Evolutionary conservation across 2,797 vertebrate genomes (phyloP).

Genomic region (Catostomus latipinnis): DNA sequence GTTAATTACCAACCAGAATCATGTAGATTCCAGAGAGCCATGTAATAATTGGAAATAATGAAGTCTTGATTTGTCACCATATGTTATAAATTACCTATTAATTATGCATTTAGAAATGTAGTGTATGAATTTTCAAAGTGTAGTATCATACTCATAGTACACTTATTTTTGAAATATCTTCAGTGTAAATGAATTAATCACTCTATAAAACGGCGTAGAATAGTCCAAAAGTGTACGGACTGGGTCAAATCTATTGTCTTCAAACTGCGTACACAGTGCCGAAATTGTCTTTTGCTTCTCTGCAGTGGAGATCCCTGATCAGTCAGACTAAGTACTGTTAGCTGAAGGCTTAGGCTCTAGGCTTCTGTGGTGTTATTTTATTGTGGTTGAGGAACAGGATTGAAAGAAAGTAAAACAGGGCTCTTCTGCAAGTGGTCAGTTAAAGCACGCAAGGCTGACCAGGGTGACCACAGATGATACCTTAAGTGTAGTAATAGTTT

Average conservation of each 20-base stretch:
- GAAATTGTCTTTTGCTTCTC: background rate
- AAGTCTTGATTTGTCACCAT: background rate
- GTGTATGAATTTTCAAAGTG: too few species aligned
- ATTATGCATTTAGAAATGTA: too few species aligned
- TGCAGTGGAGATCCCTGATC: background rate
- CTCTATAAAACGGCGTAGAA: too few species aligned
- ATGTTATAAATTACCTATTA: background rate
- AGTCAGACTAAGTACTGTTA: background rate
- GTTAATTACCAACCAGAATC: too few species aligned
- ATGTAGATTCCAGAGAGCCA: too few species aligned
- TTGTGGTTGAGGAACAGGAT: constrained; percentile 65
- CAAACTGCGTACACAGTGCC: background rate
- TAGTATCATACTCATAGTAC: too few species aligned
- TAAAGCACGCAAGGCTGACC: constrained; percentile 63
- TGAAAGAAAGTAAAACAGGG: constrained; percentile 69
- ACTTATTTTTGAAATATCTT: too few species aligned
- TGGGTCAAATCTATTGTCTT: background rate
- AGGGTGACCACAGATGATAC: constrained; percentile 68
- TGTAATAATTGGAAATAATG: too few species aligned
- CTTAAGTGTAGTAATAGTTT: constrained; percentile 50
- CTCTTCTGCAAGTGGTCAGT: constrained; percentile 65
- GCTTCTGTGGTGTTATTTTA: constrained; percentile 68
- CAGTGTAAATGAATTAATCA: too few species aligned
- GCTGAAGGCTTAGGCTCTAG: constrained; percentile 40
- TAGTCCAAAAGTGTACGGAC: too few species aligned